Conservation (phyloP, 2,113 vertebrate species). For the Python bivittatus region DNA sequence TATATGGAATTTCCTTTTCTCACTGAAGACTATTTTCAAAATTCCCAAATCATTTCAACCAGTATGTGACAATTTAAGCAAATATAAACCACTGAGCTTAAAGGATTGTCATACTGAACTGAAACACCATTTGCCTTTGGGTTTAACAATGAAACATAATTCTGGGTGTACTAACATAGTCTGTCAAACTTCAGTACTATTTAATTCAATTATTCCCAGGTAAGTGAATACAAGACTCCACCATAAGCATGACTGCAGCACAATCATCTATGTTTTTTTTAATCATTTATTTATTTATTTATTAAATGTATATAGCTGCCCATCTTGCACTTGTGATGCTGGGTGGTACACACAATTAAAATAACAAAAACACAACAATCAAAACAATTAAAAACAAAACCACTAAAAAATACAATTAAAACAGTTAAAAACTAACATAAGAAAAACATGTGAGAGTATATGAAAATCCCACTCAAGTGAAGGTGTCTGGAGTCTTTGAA, state of each 20-base stretch:
- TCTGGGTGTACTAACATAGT: not conserved
- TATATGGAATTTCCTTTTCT: not conserved
- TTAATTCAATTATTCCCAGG: not conserved
- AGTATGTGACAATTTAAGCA: not conserved
- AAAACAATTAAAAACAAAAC: not conserved
- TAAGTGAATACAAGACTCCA: not conserved
- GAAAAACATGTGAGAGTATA: not conserved
- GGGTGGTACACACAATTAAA: not conserved
- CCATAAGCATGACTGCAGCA: not conserved
- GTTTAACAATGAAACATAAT: not conserved
- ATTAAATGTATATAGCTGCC: not conserved
- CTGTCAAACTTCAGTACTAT: not conserved
- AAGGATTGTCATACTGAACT: not conserved
- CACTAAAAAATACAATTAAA: not conserved
- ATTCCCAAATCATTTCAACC: not conserved
- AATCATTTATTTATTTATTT: not conserved
- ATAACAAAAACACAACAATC: not conserved
- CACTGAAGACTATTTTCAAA: not conserved
- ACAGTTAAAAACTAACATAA: not conserved
- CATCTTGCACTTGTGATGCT: not conserved
- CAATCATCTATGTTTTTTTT: not conserved
- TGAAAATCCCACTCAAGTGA: not conserved
- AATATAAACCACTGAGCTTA: not conserved
- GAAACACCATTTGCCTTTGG: not conserved
- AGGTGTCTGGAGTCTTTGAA: not conserved